These are phyloP conservation scores for Liparis tanakae DNA, from an alignment of 2,797 vertebrate species.

Conservation along the genomic window DNA sequence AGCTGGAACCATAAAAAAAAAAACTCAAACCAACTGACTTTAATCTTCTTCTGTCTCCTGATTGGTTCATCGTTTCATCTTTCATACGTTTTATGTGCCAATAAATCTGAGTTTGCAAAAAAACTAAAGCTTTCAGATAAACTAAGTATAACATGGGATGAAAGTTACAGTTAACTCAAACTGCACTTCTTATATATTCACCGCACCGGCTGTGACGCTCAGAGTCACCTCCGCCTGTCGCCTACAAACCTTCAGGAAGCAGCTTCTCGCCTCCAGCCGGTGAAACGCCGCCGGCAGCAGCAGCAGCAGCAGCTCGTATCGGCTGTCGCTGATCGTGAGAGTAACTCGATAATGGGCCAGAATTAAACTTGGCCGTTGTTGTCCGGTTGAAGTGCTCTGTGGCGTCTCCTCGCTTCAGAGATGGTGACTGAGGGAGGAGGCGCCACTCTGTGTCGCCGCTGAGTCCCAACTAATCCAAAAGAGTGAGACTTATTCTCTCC, in stretches of 20 bases:
- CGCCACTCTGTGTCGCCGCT: neutral
- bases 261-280: constrained; percentile 1
- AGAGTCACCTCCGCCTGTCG: neutral
- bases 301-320: neutral
- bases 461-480: neutral
- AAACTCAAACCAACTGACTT: neutral
- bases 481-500: neutral
- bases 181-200: too few species aligned
- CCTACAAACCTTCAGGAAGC: constrained; percentile 5
- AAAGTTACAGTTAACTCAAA: too few species aligned
- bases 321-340: constrained; percentile 7
- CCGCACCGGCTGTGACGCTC: neutral
- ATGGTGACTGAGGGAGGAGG: neutral
- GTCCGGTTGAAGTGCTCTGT: neutral
- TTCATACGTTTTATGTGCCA: too few species aligned
- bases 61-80: neutral
- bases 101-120: too few species aligned
- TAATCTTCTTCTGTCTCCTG: neutral
- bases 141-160: too few species aligned
- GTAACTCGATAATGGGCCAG: constrained; percentile 6
- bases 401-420: neutral
- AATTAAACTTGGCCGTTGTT: constrained; percentile 3
- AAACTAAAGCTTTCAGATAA: neutral
- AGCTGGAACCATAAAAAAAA: neutral
- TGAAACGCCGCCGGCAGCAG: constrained; percentile 1